Base-by-base conservation (phyloP, 2,888 invertebrate genomes). In the Drosophila barbarae region DNA sequence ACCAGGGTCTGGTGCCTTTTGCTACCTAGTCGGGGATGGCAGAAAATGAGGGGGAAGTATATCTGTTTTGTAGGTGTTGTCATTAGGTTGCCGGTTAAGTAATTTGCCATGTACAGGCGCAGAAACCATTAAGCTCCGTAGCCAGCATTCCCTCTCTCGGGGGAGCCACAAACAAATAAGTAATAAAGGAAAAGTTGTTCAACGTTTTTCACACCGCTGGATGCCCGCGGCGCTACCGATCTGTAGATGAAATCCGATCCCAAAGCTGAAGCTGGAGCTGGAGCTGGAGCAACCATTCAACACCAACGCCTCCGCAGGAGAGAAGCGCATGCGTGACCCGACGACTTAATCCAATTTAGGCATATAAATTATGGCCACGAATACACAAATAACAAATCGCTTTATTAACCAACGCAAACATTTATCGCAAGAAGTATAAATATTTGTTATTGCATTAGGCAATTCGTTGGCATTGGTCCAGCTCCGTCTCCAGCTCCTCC, bases 391-490 rank as follows among this genome's bases (percentile, higher is more conserved):
- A 87, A 86, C 77, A 84, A 87, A 87, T 87, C 74, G 75, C 74
- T 76, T 77, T 84, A 80, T 84, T 87, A 84, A 84, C 80, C 83
- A 84, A 87, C 77, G 79, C 79, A 79, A 86, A 85, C 85, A 86
- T 79, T 86, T 87, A 87, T 87, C 87, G 86, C 86, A 82, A 85
- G 73, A 81, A 86, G 86, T 87, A 87, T 88, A 87, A 87, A 87
- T 87, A 87, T 87, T 87, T 87, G 88, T 87, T 88, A 81, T 81
- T 81, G 81, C 81, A 84, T 85, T 84, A 81, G 81, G 85, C 72
- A 18, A 61, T 77, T 70, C 65, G 9, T 47, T 34, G 32, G 15
- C 28, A 23, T 18, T 18, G 18, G 34, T n/a, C 42, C 34, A 5
- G 13, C 5, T 13, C 8, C 35, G 28, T 9, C 44, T 5, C 26